A percentile compares a stretch with the other conserved stretches of the same genome.
phyloP scores from a whole-genome alignment of 2,888 invertebrate genomes.

The Aphodius granarius region DNA sequence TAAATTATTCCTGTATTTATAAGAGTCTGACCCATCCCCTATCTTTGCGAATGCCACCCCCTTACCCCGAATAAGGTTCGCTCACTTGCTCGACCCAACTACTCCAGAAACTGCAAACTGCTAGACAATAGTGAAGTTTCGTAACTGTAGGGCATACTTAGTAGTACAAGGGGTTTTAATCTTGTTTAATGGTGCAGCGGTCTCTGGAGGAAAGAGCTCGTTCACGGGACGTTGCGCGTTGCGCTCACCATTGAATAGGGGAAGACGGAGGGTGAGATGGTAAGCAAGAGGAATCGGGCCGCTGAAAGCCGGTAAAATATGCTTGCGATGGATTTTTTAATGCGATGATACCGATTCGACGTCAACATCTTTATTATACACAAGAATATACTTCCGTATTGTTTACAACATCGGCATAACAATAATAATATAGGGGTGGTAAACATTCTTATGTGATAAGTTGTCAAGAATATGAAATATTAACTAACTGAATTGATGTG shows the following conservation, averaged over 20 bases:
- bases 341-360: not conserved
- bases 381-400: not conserved
- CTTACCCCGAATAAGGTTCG: not conserved
- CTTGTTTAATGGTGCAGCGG: conserved; percentile 43
- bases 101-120: conserved; percentile 26
- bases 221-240: conserved; percentile 1
- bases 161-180: conserved; percentile 43
- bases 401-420: too few relatives aligned
- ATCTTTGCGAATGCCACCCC: not conserved
- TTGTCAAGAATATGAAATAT: not conserved
- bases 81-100: not conserved
- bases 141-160: conserved; percentile 38
- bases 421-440: too few relatives aligned
- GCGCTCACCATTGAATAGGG: not conserved
- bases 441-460: too few relatives aligned
- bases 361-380: not conserved
- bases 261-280: not conserved
- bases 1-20: conserved; percentile 17
- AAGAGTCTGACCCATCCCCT: not conserved
- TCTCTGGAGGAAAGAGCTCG: conserved; percentile 23
- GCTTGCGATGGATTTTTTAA: not conserved
- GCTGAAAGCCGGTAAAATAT: not conserved
- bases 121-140: conserved; percentile 32
- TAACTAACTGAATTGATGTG: not conserved
- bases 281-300: not conserved